Conservation (phyloP, 2,888 invertebrate species). For the Eretmocerus hayati region DNA sequence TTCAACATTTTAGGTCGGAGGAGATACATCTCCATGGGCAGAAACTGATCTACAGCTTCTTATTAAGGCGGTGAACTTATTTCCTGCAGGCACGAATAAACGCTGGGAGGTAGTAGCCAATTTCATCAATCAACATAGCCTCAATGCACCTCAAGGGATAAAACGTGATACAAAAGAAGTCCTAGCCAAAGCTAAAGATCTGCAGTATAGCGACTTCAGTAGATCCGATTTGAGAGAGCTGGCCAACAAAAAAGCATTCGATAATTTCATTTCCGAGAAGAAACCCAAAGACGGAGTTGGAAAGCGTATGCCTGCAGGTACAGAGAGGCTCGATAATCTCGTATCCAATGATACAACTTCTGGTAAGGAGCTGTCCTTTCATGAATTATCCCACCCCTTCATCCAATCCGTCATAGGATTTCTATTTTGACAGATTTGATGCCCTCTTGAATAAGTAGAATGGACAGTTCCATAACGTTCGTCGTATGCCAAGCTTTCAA, state of each 20-base stretch:
- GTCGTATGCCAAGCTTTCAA: too few species aligned
- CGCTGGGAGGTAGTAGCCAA: conserved; percentile 89
- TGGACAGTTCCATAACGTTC: too few species aligned
- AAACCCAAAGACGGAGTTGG: conserved; percentile 42
- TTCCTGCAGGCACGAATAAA: conserved; percentile 93
- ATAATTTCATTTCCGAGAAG: conserved; percentile 82
- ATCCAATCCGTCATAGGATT: too few species aligned
- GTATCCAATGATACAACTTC: conserved; percentile 29
- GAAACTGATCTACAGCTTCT: conserved; percentile 80
- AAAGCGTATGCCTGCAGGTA: conserved; percentile 42
- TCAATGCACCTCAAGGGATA: conserved; percentile 50
- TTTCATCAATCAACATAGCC: conserved; percentile 85
- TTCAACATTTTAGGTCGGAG: conserved; percentile 36
- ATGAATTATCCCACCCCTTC: too few species aligned
- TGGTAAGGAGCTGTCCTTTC: conserved; percentile 2
- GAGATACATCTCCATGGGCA: conserved; percentile 61
- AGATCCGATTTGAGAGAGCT: conserved; percentile 78
- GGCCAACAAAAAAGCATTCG: conserved; percentile 86
- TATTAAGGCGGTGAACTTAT: conserved; percentile 95
- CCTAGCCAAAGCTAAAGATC: conserved; percentile 88
- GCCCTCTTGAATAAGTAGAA: too few species aligned
- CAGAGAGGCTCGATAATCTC: conserved; percentile 41
- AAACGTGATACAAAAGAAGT: conserved; percentile 84
- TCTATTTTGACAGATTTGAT: too few species aligned
- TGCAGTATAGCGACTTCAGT: conserved; percentile 83